Base-by-base conservation (phyloP, 2,888 invertebrate genomes). In the Biston stratarius region DNA sequence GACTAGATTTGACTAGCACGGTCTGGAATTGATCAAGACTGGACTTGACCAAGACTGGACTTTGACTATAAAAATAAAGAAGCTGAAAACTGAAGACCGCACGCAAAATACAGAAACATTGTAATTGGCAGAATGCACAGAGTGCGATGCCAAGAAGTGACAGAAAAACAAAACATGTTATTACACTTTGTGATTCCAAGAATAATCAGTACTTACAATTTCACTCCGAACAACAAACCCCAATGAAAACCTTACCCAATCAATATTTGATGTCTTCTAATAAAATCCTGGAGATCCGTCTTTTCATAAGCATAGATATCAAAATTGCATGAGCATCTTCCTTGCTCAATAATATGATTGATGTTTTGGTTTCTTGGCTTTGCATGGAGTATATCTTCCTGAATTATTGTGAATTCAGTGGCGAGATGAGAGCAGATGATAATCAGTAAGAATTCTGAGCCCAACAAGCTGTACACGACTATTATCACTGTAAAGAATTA, bases 371-470 rank as follows among this genome's bases (percentile, higher is more conserved):
- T 61, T 49, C 53, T 44, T 15, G 56, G 45, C 38, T 58, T 40
- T 48, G 15, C 8, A n/a, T 15, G 47, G 11, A 52, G 44, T 15
- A 90, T 70, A 51, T 90, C 89, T 53, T 87, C 83, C 53, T 80
- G 77, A 1, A 90, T 76, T 1, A 90, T 42, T 8, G 73, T 73
- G 53, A 90, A 89, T 63, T 85, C 80, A 1, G 79, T 86, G 24
- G 80, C 81, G 1, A 90, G 73, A 51, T 83, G 83, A 0, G 84
- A 90, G 55, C 24, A 24, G 24, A 24, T 24, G 0, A 77, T 80
- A 52, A 90, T 82, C 74, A 86, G 77, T 0, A 88, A 70, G n/a
- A 83, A 81, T 51, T 89, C 87, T 0, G 79, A 62, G 5, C 87
- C 88, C 8, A 87, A 42, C 44, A 82, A 86, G 7, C 73, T 64